Evolutionary conservation across 2,797 vertebrate species (phyloP).

Genomic region (Tangara arthus): DNA sequence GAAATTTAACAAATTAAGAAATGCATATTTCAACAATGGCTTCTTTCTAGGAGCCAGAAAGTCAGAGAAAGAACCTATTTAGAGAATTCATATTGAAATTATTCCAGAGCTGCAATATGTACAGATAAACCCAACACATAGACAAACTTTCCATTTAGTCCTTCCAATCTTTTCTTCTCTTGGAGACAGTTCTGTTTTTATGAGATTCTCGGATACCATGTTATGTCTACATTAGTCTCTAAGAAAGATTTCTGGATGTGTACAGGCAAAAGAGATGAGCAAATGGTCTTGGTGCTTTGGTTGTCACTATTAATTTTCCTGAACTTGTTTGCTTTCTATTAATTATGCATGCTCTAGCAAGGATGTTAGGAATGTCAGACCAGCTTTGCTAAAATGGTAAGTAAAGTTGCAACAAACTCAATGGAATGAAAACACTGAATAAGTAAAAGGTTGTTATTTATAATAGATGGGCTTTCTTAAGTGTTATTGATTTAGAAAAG

Average conservation of each 20-base stretch:
- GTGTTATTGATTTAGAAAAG: constrained; percentile 28
- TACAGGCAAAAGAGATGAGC: not conserved
- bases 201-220: not conserved
- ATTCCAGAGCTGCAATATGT: not conserved
- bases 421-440: constrained; percentile 16
- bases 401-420: constrained; percentile 31
- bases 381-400: constrained; percentile 1
- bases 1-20: not conserved
- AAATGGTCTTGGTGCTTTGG: not conserved
- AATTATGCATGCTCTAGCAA: constrained; percentile 13
- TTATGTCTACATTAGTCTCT: not conserved
- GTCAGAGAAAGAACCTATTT: not conserved
- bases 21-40: accelerated
- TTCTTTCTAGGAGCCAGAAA: not conserved
- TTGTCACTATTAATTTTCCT: constrained; percentile 40
- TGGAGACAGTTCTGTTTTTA: not conserved
- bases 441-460: constrained; percentile 29
- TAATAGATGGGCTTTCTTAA: constrained; percentile 25
- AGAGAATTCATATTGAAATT: not conserved
- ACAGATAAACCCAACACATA: not conserved
- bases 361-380: not conserved
- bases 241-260: not conserved
- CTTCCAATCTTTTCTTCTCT: not conserved
- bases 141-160: not conserved
- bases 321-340: not conserved